Evolutionary conservation across 1,140 invertebrate genomes (phyloP).

Genomic region (Bathynomus jamesi): DNA sequence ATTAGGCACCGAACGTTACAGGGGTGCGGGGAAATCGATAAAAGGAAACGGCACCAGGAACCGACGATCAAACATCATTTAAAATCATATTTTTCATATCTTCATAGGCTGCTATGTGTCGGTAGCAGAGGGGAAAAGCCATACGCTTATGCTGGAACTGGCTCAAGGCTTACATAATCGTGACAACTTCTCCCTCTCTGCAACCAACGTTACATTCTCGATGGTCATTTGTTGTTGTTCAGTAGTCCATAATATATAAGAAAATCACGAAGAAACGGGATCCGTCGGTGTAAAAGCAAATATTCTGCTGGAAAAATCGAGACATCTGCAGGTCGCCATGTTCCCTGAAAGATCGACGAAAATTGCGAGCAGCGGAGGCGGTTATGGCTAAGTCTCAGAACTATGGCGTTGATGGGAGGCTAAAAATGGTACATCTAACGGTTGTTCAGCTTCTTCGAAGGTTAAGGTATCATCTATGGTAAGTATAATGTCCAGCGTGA

Average conservation of each 20-base stretch:
- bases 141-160: constrained; percentile 34
- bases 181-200: constrained; percentile 35
- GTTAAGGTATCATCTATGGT: too few relatives aligned
- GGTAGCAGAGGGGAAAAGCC: constrained; percentile 36
- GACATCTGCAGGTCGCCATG: neutral
- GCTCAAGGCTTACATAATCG: constrained; percentile 28
- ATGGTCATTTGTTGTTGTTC: neutral
- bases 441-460: too few relatives aligned
- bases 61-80: too few relatives aligned
- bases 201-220: constrained; percentile 2
- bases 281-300: too few relatives aligned
- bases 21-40: neutral
- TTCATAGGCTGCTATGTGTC: constrained; percentile 22
- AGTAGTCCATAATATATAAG: too few relatives aligned
- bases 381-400: too few relatives aligned
- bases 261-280: too few relatives aligned
- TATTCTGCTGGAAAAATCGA: too few relatives aligned
- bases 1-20: neutral
- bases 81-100: neutral
- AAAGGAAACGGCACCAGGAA: neutral
- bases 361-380: neutral
- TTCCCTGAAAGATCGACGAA: neutral
- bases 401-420: too few relatives aligned
- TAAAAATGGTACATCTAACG: too few relatives aligned
- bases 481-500: too few relatives aligned